These are phyloP conservation scores for Mastacembelus armatus DNA, from an alignment of 2,797 vertebrate species.

Conservation along the genomic window DNA sequence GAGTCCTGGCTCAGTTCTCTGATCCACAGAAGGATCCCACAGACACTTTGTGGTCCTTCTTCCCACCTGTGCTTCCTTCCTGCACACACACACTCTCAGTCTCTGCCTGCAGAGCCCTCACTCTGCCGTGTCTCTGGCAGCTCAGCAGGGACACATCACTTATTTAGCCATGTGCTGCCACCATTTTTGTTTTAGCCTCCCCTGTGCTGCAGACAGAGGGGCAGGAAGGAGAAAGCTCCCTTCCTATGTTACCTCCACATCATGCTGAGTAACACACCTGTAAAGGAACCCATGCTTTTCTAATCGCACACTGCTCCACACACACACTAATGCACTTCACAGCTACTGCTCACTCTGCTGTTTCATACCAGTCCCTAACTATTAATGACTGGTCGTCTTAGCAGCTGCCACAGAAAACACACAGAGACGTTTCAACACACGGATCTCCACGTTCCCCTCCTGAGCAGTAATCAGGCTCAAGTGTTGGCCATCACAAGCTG, in stretches of 20 bases:
- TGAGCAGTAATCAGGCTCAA: slow-evolving; percentile 27
- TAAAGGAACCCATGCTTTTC: slow-evolving; percentile 49
- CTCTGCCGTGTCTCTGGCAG: slow-evolving; percentile 31
- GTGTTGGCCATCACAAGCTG: slow-evolving; percentile 10
- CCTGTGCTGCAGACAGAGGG: slow-evolving; percentile 22
- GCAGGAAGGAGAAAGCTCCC: slow-evolving; percentile 26
- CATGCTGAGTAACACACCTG: slow-evolving; percentile 29
- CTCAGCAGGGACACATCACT: slow-evolving; percentile 54
- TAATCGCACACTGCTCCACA: slow-evolving; percentile 43
- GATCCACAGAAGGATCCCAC: slow-evolving; percentile 10
- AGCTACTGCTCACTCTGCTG: slow-evolving; percentile 5
- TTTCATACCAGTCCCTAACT: background rate
- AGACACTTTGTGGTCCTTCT: too few relatives aligned
- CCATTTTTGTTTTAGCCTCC: slow-evolving; percentile 51
- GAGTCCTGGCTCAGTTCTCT: slow-evolving; percentile 45
- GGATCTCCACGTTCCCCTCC: slow-evolving; percentile 11
- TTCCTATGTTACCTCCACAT: slow-evolving; percentile 35
- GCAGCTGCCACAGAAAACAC: slow-evolving; percentile 1
- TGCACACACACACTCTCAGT: background rate
- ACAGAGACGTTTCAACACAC: slow-evolving; percentile 10
- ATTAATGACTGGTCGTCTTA: slow-evolving; percentile 6
- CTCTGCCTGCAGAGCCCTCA: slow-evolving; percentile 19
- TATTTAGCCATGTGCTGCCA: slow-evolving; percentile 49
- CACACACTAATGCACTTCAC: background rate
- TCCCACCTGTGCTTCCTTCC: background rate